Evolutionary conservation across 2,888 invertebrate genomes (phyloP), one percentile per base, ranked within the genome.

Genomic region (Aleiodes testaceus): DNA sequence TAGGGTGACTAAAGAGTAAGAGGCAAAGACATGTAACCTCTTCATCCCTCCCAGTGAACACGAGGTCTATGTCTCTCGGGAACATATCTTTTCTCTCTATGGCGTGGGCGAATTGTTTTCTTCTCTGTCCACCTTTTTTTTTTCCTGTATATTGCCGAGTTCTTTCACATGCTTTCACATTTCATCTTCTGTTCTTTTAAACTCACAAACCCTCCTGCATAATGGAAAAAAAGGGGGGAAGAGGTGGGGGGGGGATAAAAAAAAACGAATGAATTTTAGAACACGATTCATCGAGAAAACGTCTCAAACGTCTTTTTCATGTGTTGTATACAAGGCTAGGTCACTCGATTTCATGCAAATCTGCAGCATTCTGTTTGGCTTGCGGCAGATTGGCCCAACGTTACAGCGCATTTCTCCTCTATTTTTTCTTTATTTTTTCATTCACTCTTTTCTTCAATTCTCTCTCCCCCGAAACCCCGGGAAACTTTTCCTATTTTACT

Each of bases 261-360:
- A 5, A 26, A 20, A 26, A 16, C 22, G 26, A 44, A 69, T 52
- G 52, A 69, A 69, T 53, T 44, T 63, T 26, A 50, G 50, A 42
- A 52, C 22, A 16, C 50, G 16, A 64, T 69, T 63, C 22, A 63
- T 63, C 49, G 69, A 42, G n/a, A 69, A 69, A 36, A 71, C 52
- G 61, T 66, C 61, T 26, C 55, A 71, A 45, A 61, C 61, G 66
- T 66, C 42, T 69, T 45, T 45, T 64, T 64, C 45, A 70, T 61
- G 22, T 66, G 11, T 49, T 14, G 44, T 14, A 16, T 7, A 14
- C 26, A 20, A 53, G 49, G 52, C 6, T 36, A 63, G 50, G 42
- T 47, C 55, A 66, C 66, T 55, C 55, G 59, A 70, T 65, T 70
- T 45, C 47, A 70, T 70, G 70, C 70, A 70, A 70, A 70, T 67